Evolutionary conservation across 2,113 vertebrate genomes (phyloP), one percentile per base, ranked within the genome.

Genomic region (Setophaga kirtlandii): DNA sequence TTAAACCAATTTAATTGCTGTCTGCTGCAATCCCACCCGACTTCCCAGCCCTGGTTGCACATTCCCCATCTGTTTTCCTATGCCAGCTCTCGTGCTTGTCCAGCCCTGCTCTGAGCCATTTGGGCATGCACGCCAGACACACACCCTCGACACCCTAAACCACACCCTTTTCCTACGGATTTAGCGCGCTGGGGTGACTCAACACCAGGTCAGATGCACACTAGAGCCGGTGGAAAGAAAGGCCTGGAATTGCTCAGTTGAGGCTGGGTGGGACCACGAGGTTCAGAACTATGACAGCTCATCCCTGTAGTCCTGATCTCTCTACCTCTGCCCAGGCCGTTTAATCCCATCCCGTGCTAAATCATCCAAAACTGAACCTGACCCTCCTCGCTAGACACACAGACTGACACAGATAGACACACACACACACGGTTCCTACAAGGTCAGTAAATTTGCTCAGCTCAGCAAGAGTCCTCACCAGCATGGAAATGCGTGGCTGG

Each of bases 1-100:
- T 94, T 94, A 90, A 95, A 81, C 18, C 52, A 89, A 93, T 92
- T 88, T 81, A 95, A 90, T 78, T 92, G 90, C 55, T 86, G 46
- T 70, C 76, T 96, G 75, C 64, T 63, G 71, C 63, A 80, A 90
- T 92, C 35, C 55, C 79, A 87, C 64, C 50, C 64, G 1, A 39
- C 33, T 87, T 95, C 81, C 93, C 89, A 91, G 11, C 70, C 78
- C 44, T 75, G 49, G 44, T 1, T 62, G 62, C 41, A 69, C 44
- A 31, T 79, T 76, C 73, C 35, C 58, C 8, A 18, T 50, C 55
- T 90, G 39, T n/a, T 65, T 74, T 42, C 62, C 68, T 74, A 74
- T 0, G 2, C 59, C 76, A 86, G 0, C 59, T 92, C 73, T 73
- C 6, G 7, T 83, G 79, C 71, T 93, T 2, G 0, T 49, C 65